phyloP scores from a whole-genome alignment of 2,797 vertebrate species.

The Characodon lateralis region DNA sequence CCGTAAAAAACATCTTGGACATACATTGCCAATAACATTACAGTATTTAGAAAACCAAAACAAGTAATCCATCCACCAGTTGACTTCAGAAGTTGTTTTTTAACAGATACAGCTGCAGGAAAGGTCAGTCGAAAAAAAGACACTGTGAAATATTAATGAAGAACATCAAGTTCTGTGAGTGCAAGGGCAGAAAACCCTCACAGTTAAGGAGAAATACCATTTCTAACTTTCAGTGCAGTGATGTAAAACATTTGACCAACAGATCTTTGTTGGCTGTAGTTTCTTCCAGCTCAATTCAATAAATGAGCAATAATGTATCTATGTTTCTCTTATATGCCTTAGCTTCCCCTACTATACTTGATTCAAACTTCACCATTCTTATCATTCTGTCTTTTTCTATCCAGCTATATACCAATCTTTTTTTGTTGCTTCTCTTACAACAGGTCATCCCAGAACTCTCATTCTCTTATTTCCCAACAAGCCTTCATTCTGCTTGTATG shows the following conservation, averaged over 20 bases:
- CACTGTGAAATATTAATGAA: background rate
- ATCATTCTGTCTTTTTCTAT: slow-evolving; percentile 17
- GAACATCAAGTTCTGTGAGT: background rate
- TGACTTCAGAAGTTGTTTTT: background rate
- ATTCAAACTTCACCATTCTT: slow-evolving; percentile 32
- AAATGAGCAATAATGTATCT: slow-evolving; percentile 7
- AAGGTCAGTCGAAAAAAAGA: background rate
- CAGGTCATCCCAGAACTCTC: slow-evolving; percentile 32
- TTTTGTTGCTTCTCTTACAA: slow-evolving; percentile 16
- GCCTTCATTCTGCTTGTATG: slow-evolving; percentile 59
- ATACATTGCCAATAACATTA: background rate
- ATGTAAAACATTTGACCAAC: background rate
- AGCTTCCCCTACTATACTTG: background rate
- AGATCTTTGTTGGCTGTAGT: background rate
- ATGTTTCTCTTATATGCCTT: background rate
- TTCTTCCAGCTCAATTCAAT: background rate
- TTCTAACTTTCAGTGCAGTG: background rate
- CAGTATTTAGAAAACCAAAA: background rate
- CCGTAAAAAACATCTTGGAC: too few species aligned
- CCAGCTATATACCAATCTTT: slow-evolving; percentile 4
- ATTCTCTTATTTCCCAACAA: slow-evolving; percentile 44
- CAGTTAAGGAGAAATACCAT: background rate
- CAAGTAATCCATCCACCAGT: background rate
- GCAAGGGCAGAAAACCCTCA: background rate
- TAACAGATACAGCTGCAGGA: background rate